Evolutionary conservation across 1,140 invertebrate genomes (phyloP).

Genomic region (Phthorimaea operculella): DNA sequence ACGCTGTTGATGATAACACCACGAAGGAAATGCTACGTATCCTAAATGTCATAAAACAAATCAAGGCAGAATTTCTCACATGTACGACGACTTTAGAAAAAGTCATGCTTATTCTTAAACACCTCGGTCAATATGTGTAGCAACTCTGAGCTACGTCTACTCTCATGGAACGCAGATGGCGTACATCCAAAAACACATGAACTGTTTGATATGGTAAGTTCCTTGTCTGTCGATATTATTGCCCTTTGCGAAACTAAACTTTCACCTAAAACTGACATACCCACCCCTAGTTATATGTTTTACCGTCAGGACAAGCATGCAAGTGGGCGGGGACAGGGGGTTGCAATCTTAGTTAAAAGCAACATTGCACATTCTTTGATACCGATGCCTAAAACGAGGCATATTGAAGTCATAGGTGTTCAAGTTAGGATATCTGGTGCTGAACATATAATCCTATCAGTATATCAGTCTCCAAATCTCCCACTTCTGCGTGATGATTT

Average conservation of each 20-base stretch:
- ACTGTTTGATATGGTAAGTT: conserved; percentile 3
- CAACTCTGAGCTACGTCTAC: neutral
- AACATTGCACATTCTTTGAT: neutral
- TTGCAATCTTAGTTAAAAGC: conserved; percentile 2
- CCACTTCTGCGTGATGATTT: conserved; percentile 1
- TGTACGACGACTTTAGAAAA: neutral
- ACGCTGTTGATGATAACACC: neutral
- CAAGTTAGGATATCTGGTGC: neutral
- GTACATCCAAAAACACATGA: neutral
- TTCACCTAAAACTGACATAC: neutral
- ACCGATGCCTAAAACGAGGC: neutral
- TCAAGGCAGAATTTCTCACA: neutral
- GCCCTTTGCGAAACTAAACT: conserved; percentile 1
- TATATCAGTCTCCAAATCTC: conserved; percentile 5
- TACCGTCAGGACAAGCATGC: conserved; percentile 5
- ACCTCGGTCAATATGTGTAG: conserved; percentile 4
- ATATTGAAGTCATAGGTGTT: conserved; percentile 1
- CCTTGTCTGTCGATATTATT: neutral
- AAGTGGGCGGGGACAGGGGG: conserved; percentile 3
- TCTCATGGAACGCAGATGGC: conserved; percentile 8
- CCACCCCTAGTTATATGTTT: neutral
- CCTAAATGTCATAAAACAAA: neutral
- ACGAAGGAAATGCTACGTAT: conserved; percentile 5
- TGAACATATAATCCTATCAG: neutral
- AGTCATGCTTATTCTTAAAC: neutral